Percentiles rank a stretch among this genome's conserved stretches.
phyloP scores from a whole-genome alignment of 2,888 invertebrate species.

The Eugnorisma glareosa region DNA sequence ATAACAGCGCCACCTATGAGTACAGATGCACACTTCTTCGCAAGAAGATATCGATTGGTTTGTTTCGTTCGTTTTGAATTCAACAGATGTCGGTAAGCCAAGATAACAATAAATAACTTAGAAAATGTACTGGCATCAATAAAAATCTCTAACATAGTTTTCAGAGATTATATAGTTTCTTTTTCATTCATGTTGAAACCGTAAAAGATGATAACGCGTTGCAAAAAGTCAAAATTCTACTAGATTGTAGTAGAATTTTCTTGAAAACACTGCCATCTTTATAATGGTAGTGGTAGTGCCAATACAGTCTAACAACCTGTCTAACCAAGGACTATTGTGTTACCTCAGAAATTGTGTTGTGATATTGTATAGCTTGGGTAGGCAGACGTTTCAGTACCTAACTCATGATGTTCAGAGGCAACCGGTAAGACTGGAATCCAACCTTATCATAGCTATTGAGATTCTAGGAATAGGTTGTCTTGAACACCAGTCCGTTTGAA shows the following conservation, averaged over 20 bases:
- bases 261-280: background rate
- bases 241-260: background rate
- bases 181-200: background rate
- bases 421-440: background rate
- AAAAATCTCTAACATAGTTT: background rate
- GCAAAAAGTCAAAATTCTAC: background rate
- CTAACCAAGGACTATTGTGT: background rate
- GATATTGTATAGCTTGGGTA: background rate
- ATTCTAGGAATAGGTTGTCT: background rate
- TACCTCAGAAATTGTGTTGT: background rate
- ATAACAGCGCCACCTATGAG: slow-evolving; percentile 43
- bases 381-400: background rate
- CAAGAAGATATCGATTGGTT: slow-evolving; percentile 31
- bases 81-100: slow-evolving; percentile 20
- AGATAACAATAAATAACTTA: background rate
- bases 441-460: background rate
- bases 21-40: background rate
- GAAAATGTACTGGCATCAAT: background rate
- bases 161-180: background rate
- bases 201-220: background rate
- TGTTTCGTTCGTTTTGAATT: fast-evolving
- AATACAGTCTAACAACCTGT: background rate
- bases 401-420: background rate
- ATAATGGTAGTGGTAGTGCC: background rate
- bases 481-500: background rate